Base-by-base conservation (phyloP, 1,140 invertebrate genomes). In the Drosophila kikkawai region DNA sequence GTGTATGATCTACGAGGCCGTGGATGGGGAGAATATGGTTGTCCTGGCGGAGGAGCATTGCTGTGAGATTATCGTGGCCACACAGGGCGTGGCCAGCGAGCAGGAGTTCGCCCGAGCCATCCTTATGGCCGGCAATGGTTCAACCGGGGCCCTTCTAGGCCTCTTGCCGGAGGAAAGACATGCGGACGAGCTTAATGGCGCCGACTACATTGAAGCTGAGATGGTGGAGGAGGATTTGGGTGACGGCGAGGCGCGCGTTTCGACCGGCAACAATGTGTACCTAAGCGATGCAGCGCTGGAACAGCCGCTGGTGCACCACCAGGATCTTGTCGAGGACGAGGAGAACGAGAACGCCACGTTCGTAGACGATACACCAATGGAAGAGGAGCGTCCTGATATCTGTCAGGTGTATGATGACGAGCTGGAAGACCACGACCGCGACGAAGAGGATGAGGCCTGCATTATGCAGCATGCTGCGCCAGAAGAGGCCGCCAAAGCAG, bases 361-460 rank as follows among this genome's bases (percentile, higher is more conserved):
- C 59, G 75, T 75, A 3, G 78, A 90, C 26, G 80, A 79, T 11
- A 65, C 59, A 1, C 76, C 76, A 1, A 59, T 79, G 53, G 75
- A 88, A 7, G 63, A 78, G 15, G 79, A 79, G 41, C 75, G 77
- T 0, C 77, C 82, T 0, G 82, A 86, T 17, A 88, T 88, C 12
- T 88, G 84, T 50, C 58, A 90, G 29, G 84, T 90, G 7, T 81
- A 69, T 26, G 85, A 90, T n/a, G 60, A 88, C 50, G 84, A 88
- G 29, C 19, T 88, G 6, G 84, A 88, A 45, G 84, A 88, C 3
- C 76, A 84, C 13, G 83, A 87, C 19, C 36, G 19, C 29, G 84
- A 84, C 7, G 82, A 85, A 17, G 68, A 66, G 6, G 48, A 51
- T 11, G 57, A 39, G 6, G 55, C 63, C 15, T 59, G 63, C 37